Conservation (phyloP, 2,888 invertebrate species). For the Osmoderma eremita region DNA sequence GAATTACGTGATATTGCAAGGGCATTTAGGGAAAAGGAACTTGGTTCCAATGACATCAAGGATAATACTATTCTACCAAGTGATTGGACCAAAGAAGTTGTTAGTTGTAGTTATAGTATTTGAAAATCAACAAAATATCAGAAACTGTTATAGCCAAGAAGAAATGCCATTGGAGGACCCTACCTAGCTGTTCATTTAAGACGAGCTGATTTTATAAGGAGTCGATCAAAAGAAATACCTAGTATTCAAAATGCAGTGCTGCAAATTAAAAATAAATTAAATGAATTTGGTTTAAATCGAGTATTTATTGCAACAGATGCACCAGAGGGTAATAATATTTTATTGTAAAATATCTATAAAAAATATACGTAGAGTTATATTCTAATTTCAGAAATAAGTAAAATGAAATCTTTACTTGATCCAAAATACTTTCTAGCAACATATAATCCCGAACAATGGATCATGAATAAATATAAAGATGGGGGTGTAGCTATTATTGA, state of each 20-base stretch:
- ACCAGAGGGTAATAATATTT: constrained; percentile 64
- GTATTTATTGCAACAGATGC: constrained; percentile 92
- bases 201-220: constrained; percentile 85
- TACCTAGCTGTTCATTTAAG: constrained; percentile 90
- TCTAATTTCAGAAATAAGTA: constrained; percentile 63
- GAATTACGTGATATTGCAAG: constrained; percentile 74
- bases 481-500: constrained; percentile 94
- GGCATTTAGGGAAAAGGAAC: constrained; percentile 70
- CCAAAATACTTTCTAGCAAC: constrained; percentile 54
- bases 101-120: constrained; percentile 50
- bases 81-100: constrained; percentile 73
- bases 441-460: constrained; percentile 64
- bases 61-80: constrained; percentile 70
- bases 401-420: constrained; percentile 64
- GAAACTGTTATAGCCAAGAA: constrained; percentile 59
- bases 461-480: constrained; percentile 72
- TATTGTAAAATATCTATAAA: neutral
- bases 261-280: constrained; percentile 74
- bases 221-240: constrained; percentile 80
- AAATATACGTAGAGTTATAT: neutral
- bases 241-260: constrained; percentile 78
- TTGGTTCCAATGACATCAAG: constrained; percentile 71
- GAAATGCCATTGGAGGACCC: constrained; percentile 71
- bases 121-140: constrained; percentile 5
- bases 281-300: constrained; percentile 67